Base-by-base conservation (phyloP, 2,113 vertebrate genomes). In the Neodontobutis hainanensis region DNA sequence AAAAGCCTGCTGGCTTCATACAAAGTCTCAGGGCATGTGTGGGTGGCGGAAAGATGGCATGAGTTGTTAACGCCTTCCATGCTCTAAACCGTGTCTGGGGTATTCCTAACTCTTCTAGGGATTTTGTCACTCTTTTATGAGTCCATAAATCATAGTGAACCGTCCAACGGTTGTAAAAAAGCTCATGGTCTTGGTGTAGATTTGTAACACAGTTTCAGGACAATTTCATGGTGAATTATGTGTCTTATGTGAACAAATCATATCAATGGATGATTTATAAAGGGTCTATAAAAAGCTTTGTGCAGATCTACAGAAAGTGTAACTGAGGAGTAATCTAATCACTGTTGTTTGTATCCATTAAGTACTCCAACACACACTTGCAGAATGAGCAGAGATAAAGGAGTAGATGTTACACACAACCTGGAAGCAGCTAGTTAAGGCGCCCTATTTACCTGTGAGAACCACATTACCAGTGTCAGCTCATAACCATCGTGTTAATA, bases 401-500 rank as follows among this genome's bases (percentile, higher is more conserved):
- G 3, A 27, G 1, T 27, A 27, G 19, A 34, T 57, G 15, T 58
- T 6, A 19, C 38, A 59, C 51, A 59, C 67, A 64, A 65, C 61
- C 45, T 65, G 55, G 61, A 87, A 78, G 45, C 48, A 56, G 78
- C 66, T 83, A 52, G 8, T 74, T 44, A 63, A 14, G 48, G 47
- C 48, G 49, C 47, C 65, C 64, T 72, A 42, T 61, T 38, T 78
- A 52, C 70, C 46, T 44, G 67, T 35, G 53, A 81, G 61, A 61
- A 68, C 36, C 61, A 72, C 59, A 70, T 66, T 60, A 78, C 73
- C 59, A 66, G 74, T 77, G 64, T 67, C 75, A 75, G 69, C 47
- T 77, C 66, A 56, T 79, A 84, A 79, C 85, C 15, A 75, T 84
- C 81, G 73, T 75, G 75, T 84, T 86, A 85, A 84, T 86, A 86